A percentile compares a stretch with the other conserved stretches of the same genome.
These are phyloP conservation scores for Virgularia gustaviana DNA, from an alignment of 92 coral and sea anemone species.

Conservation along the genomic window DNA sequence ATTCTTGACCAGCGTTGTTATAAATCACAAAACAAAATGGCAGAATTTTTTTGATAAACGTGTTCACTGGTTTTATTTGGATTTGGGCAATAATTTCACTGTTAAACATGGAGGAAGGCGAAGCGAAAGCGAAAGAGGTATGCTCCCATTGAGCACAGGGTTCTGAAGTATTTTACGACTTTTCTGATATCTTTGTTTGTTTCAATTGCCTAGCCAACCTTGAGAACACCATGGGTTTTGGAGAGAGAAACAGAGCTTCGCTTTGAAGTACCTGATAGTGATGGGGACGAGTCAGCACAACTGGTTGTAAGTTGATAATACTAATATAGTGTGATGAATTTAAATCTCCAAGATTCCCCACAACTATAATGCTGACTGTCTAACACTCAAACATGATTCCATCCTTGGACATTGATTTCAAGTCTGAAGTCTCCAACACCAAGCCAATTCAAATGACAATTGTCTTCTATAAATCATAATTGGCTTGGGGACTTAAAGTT, in stretches of 20 bases:
- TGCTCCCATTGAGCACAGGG: no score
- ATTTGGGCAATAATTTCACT: slow-evolving; percentile 4
- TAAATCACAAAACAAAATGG: neutral
- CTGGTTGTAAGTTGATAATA: slow-evolving; percentile 63
- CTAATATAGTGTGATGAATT: no score
- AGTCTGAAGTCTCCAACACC: no score
- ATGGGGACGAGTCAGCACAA: slow-evolving; percentile 65
- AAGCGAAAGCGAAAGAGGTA: slow-evolving; percentile 17
- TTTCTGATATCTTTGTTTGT: neutral
- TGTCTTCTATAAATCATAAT: no score
- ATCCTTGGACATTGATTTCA: no score
- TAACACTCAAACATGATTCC: no score
- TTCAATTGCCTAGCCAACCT: neutral
- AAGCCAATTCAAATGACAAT: no score
- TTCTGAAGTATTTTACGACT: neutral
- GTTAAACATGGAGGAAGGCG: slow-evolving; percentile 12
- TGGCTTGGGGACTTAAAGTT: no score
- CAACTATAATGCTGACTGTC: no score
- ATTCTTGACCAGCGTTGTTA: neutral
- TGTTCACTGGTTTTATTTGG: neutral
- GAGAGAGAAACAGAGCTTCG: slow-evolving; percentile 93
- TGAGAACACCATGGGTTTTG: slow-evolving; percentile 57
- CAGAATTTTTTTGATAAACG: neutral
- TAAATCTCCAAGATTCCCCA: no score
- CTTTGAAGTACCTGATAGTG: slow-evolving; percentile 71